phyloP scores from a whole-genome alignment of 2,888 invertebrate species.

The Urechis unicinctus region DNA sequence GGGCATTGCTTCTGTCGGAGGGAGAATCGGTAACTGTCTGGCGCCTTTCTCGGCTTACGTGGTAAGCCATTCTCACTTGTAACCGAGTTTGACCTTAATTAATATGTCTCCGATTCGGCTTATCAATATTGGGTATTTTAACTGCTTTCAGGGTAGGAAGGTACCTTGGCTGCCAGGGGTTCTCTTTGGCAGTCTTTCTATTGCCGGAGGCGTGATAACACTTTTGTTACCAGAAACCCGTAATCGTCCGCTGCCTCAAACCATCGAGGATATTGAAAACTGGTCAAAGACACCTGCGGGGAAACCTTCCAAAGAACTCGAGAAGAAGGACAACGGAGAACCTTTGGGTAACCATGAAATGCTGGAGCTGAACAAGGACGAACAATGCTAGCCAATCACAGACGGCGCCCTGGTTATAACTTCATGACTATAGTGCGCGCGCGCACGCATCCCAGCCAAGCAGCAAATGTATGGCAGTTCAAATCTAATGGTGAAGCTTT shows the following conservation, averaged over 20 bases:
- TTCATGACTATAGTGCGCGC: too few relatives aligned
- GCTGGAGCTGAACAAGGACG: too few relatives aligned
- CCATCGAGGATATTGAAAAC: slow-evolving; percentile 27
- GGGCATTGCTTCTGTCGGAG: slow-evolving; percentile 42
- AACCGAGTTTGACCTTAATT: background rate
- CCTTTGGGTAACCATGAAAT: too few relatives aligned
- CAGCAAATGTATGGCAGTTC: too few relatives aligned
- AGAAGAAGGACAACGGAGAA: too few relatives aligned
- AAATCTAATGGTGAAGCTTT: too few relatives aligned
- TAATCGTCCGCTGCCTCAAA: slow-evolving; percentile 26
- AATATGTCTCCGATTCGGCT: background rate
- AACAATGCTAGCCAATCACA: too few relatives aligned
- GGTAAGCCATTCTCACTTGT: slow-evolving; percentile 38
- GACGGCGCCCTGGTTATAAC: too few relatives aligned
- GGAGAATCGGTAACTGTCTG: slow-evolving; percentile 39
- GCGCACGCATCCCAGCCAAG: too few relatives aligned
- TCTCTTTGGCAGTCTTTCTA: slow-evolving; percentile 22
- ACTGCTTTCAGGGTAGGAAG: slow-evolving; percentile 11
- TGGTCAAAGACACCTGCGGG: slow-evolving; percentile 11
- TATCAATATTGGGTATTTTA: background rate
- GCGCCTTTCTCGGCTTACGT: slow-evolving; percentile 40
- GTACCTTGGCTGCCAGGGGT: slow-evolving; percentile 24
- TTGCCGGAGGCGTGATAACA: slow-evolving; percentile 21
- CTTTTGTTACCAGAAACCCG: slow-evolving; percentile 26
- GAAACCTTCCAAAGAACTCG: too few relatives aligned